Conservation (phyloP, 2,888 invertebrate species). For the Hydropsyche betteni region DNA sequence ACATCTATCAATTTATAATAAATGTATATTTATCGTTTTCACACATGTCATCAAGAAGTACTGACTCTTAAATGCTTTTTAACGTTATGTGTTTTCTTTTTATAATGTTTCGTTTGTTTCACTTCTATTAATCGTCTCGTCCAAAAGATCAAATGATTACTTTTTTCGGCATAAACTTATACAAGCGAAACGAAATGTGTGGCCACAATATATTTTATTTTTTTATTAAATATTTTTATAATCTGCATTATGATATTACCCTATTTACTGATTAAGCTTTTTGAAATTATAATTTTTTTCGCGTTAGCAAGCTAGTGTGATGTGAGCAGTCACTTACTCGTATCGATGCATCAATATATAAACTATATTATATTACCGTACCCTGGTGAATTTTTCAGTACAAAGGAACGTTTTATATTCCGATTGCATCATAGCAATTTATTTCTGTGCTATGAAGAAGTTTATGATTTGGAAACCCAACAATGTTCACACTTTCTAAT, state of each 20-base stretch:
- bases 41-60: background rate
- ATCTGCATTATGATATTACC: constrained; percentile 14
- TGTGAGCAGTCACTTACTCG: constrained; percentile 4
- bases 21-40: background rate
- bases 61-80: background rate
- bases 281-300: background rate
- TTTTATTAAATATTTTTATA: constrained; percentile 17
- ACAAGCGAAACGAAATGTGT: background rate
- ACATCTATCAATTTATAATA: constrained; percentile 31
- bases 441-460: background rate
- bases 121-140: background rate
- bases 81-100: background rate
- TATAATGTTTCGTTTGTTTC: background rate
- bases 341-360: constrained; percentile 21
- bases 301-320: constrained; percentile 31
- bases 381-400: constrained; percentile 27
- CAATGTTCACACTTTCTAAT: constrained; percentile 16
- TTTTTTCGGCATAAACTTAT: too few species aligned
- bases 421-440: background rate
- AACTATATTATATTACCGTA: constrained; percentile 10
- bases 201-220: constrained; percentile 10
- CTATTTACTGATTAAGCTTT: constrained; percentile 6
- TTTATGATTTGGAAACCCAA: background rate
- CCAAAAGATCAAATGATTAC: too few species aligned
- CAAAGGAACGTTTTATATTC: constrained; percentile 26